Base-by-base conservation (phyloP, 2,113 vertebrate species). In the Mellivora capensis region DNA sequence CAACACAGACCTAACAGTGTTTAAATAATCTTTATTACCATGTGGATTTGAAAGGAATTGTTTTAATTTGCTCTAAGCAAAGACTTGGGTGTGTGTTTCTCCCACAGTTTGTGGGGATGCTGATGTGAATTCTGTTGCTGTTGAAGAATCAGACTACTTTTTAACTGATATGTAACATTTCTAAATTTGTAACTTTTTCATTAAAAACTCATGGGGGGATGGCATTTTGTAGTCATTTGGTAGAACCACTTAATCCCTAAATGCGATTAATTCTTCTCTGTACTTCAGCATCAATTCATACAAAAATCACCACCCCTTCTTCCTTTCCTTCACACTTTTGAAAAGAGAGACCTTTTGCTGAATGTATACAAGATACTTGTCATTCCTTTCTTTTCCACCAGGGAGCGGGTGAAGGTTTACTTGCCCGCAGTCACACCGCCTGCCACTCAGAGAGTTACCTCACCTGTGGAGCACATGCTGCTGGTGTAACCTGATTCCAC, bases 141-240 rank as follows among this genome's bases (percentile, higher is more conserved):
- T 79, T 83, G 83, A 96, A 97, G 39, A 87, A 44, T 47, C 47
- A 74, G n/a, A 72, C 20, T 89, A 47, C 39, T 72, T 94, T 93
- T 69, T 61, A 94, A 91, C 31, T 39, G 20, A 44, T 42, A 67
- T 54, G 13, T 74, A n/a, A 29, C 62, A n/a, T 13, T 74, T 94
- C 39, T 31, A 29, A 84, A 67, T 49, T 34, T 76, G 39, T 25
- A 49, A 34, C 44, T 25, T 79, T 34, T 31, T 10, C 61, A 52
- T 83, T 96, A 67, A 85, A 96, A 96, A 61, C 21, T 86, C 29
- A 83, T 15, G 13, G 27, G 18, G 21, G 69, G 21, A 39, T 9
- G 39, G 71, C 12, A 85, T 67, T 96, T 61, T 71, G 49, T 77
- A 89, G 47, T 87, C 80, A 69, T 34, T 34, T 90, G 72, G 17